These are phyloP conservation scores for Orchesellides sinensis DNA, from an alignment of 2,888 invertebrate genomes.

Conservation along the genomic window DNA sequence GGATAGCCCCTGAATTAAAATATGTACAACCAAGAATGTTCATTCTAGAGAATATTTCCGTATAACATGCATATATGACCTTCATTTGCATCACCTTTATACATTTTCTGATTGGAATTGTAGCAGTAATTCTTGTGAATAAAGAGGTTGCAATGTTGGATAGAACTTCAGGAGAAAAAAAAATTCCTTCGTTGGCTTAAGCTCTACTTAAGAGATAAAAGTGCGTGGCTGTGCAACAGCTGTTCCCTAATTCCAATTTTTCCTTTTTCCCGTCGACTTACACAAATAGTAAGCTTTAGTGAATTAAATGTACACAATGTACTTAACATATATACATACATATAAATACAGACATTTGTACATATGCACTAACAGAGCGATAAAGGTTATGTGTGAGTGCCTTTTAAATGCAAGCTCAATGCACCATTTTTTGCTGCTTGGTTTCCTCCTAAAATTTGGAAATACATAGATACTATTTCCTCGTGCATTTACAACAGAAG, in stretches of 20 bases:
- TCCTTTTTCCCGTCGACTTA: slow-evolving; percentile 56
- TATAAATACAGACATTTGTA: background rate
- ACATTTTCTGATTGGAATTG: background rate
- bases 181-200: background rate
- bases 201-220: slow-evolving; percentile 45
- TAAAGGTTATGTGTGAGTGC: slow-evolving; percentile 9
- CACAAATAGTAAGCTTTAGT: slow-evolving; percentile 56
- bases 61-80: background rate
- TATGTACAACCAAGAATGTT: no score
- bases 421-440: slow-evolving; percentile 40
- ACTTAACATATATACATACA: slow-evolving; percentile 11
- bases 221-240: slow-evolving; percentile 71
- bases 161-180: slow-evolving; percentile 6
- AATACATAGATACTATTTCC: slow-evolving; percentile 19
- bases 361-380: background rate
- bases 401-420: slow-evolving; percentile 35
- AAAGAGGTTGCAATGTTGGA: background rate
- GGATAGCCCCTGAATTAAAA: no score
- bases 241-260: slow-evolving; percentile 73
- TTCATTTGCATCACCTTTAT: background rate
- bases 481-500: background rate
- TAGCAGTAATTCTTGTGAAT: background rate
- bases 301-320: slow-evolving; percentile 31
- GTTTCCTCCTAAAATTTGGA: slow-evolving; percentile 62
- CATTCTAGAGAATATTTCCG: no score